Percentiles rank a stretch among this genome's conserved stretches.
These are phyloP conservation scores for Drosophila birchii DNA, from an alignment of 2,888 invertebrate species.

Conservation along the genomic window DNA sequence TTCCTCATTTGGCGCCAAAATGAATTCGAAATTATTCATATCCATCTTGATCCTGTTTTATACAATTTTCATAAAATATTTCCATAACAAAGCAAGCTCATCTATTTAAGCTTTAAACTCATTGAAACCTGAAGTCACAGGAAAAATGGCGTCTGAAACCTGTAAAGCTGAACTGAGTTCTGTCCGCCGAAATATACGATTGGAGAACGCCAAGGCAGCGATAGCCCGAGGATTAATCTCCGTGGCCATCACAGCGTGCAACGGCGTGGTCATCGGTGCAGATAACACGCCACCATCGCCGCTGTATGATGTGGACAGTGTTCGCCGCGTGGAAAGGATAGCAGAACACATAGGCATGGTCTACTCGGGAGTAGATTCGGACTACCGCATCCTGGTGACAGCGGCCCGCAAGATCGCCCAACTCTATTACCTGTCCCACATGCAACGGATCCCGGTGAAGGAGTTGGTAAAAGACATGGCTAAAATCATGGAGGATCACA, in stretches of 20 bases:
- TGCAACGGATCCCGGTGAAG: constrained; percentile 97
- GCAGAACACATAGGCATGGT: constrained; percentile 98
- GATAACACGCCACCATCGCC: constrained; percentile 99
- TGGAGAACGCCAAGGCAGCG: constrained; percentile 99
- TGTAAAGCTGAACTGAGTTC: constrained; percentile 96
- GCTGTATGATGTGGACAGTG: constrained; percentile 97
- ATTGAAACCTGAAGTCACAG: constrained; percentile 1
- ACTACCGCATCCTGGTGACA: constrained; percentile 94
- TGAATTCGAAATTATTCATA: neutral
- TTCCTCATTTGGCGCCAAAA: neutral
- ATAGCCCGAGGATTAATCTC: constrained; percentile 99
- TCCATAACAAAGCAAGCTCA: no score
- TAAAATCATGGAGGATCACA: constrained; percentile 99
- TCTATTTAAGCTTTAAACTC: no score
- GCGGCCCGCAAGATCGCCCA: constrained; percentile 98
- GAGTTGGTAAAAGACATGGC: constrained; percentile 98
- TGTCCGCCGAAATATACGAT: constrained; percentile 99
- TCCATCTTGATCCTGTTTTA: no score
- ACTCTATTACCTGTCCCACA: constrained; percentile 95
- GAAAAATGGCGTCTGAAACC: constrained; percentile 93
- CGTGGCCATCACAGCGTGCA: constrained; percentile 98
- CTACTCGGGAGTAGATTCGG: constrained; percentile 98
- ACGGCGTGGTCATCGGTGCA: constrained; percentile 99
- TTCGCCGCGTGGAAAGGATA: constrained; percentile 98
- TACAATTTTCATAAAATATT: neutral